These are phyloP conservation scores for Lepidochrysops patricia DNA, from an alignment of 2,888 invertebrate genomes.

Conservation along the genomic window DNA sequence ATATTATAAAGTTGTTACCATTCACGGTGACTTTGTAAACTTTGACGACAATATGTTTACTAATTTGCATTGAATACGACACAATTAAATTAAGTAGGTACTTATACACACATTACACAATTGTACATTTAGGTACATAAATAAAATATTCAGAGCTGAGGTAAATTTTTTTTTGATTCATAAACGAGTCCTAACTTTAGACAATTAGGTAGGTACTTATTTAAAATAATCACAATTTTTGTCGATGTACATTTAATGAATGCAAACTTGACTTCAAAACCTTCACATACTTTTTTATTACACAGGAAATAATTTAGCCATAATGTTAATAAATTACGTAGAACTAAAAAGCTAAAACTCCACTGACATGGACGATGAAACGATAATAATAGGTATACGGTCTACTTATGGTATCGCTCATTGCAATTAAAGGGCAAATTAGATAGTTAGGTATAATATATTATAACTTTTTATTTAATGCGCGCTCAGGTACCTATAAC, in stretches of 20 bases:
- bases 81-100: too few relatives aligned
- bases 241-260: not conserved
- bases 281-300: not conserved
- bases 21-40: conserved; percentile 1
- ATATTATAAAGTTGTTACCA: not conserved
- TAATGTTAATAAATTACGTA: not conserved
- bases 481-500: too few relatives aligned
- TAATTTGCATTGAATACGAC: conserved; percentile 2
- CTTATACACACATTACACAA: too few relatives aligned
- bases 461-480: not conserved
- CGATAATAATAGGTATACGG: too few relatives aligned
- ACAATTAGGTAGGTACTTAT: not conserved
- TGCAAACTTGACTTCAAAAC: not conserved
- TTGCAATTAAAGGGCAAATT: not conserved
- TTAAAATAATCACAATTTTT: not conserved
- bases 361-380: not conserved
- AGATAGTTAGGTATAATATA: too few relatives aligned
- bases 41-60: not conserved
- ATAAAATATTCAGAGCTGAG: not conserved
- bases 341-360: not conserved
- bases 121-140: not conserved
- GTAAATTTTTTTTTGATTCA: not conserved
- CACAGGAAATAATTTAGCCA: not conserved
- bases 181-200: not conserved
- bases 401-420: too few relatives aligned